Base-by-base conservation (phyloP, 2,797 vertebrate species). In the Arrhamphus sclerolepis region DNA sequence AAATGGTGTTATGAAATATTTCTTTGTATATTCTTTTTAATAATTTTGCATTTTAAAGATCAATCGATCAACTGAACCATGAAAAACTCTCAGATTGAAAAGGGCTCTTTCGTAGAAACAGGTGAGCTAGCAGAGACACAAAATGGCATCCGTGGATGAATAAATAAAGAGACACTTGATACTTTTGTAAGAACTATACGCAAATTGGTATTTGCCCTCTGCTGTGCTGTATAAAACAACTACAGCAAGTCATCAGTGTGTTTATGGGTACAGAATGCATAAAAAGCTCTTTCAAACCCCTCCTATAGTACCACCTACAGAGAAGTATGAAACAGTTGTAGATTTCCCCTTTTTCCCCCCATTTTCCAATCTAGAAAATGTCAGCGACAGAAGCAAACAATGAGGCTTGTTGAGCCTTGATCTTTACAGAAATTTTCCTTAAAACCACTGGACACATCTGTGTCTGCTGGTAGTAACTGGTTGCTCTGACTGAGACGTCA, bases 121-220 rank as follows among this genome's bases (percentile, higher is more conserved):
- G 20, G 39, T 24, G 19, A 60, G 14, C 13, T 16, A 34, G 8
- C 24, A 59, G 56, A 20, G 44, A 17, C 62, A 87, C 79, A 88
- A 89, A 88, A 90, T 87, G 85, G 80, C 73, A 73, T 18, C 75
- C 66, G 26, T 1, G 57, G 31, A 77, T 42, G 74, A 81, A 82
- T 83, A 17, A 77, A 85, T 87, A 82, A 87, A 66, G 29, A 22
- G 72, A 72, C 5, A 77, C 31, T 56, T 46, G 54, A 82, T 73
- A 70, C n/a, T 60, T 17, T 58, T 42, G 11, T 2, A 40, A 41
- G 17, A 2, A 40, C 7, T 1, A 0, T 11, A 13, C 18, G 14
- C 1, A 16, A 16, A 42, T 17, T 17, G 13, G 31, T 34, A 34
- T 34, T 34, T 34, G 31, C 31, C 8, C 8, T 29, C 31, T 34